Evolutionary conservation across 2,888 invertebrate genomes (phyloP).

Genomic region (Listrodromus nycthemerus): DNA sequence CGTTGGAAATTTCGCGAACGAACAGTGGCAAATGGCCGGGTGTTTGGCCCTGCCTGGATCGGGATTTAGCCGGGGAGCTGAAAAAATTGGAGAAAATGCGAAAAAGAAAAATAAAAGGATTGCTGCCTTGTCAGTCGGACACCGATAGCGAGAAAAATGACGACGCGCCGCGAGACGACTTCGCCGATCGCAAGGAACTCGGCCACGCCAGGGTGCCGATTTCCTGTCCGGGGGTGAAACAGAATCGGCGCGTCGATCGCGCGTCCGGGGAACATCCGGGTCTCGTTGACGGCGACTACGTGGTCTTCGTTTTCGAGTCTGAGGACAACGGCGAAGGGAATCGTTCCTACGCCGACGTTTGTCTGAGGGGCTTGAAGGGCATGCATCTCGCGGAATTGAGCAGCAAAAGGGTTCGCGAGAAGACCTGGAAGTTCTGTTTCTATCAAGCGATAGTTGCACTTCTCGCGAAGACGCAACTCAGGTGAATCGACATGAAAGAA

Average conservation of each 20-base stretch:
- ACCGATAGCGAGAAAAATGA: slow-evolving; percentile 50
- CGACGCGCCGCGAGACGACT: slow-evolving; percentile 70
- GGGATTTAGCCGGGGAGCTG: slow-evolving; percentile 68
- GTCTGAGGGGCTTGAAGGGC: slow-evolving; percentile 77
- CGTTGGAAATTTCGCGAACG: slow-evolving; percentile 55
- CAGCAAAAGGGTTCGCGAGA: slow-evolving; percentile 70
- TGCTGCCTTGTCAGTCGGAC: slow-evolving; percentile 72
- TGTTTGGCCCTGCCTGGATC: slow-evolving; percentile 73
- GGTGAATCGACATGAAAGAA: slow-evolving; percentile 69
- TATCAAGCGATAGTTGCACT: slow-evolving; percentile 79
- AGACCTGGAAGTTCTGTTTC: slow-evolving; percentile 82
- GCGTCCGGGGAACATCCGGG: slow-evolving; percentile 76
- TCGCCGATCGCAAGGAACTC: slow-evolving; percentile 76
- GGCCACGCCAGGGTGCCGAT: slow-evolving; percentile 77
- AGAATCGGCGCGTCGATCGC: slow-evolving; percentile 72
- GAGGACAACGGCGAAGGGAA: slow-evolving; percentile 52
- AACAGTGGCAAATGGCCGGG: slow-evolving; percentile 73
- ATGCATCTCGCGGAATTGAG: slow-evolving; percentile 79
- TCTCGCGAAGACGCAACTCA: slow-evolving; percentile 80
- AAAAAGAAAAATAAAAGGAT: slow-evolving; percentile 68
- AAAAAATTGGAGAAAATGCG: slow-evolving; percentile 56
- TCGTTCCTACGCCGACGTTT: slow-evolving; percentile 74
- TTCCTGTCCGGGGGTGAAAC: slow-evolving; percentile 54
- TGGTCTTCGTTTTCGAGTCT: slow-evolving; percentile 72
- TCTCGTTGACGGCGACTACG: slow-evolving; percentile 80